Evolutionary conservation across 2,113 vertebrate species (phyloP), one percentile per base, ranked within the genome.

Genomic region (Nyctibius bracteatus): DNA sequence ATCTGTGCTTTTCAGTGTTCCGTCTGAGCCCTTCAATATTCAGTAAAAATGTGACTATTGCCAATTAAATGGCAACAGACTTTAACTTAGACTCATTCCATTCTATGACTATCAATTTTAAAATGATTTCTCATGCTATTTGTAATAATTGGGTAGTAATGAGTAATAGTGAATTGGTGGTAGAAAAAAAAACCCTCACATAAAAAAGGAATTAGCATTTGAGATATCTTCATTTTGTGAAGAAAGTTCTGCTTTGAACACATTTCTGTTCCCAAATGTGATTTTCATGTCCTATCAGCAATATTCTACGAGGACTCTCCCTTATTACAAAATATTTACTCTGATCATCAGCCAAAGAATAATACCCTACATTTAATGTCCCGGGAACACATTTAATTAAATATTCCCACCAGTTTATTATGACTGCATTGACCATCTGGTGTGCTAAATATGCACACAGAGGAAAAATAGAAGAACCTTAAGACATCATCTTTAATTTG

Each of bases 281-380:
- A 75, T 93, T 96, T 94, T 84, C 59, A 59, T 71, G 47, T 90
- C 28, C 24, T 70, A 95, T 35, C 39, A 92, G 65, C 72, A 88
- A 75, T 88, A 84, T 67, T 88, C 92, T 93, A 70, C 67, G 67
- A 88, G 63, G 79, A 83, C 46, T 89, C 55, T 73, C 71, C 62
- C 33, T 81, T 92, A 86, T 90, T 95, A 86, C 55, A 86, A 96
- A 96, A 96, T 96, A 95, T 97, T 97, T 96, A 90, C 88, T 81
- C 85, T 92, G 75, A 94, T 90, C 67, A 90, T 81, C 88, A 93
- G 90, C 88, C 92, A 92, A 95, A 96, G 82, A 88, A 95, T 90
- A 81, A 95, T 83, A 88, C 47, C 72, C 82, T 74, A 47, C 63
- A 90, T 94, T 90, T 95, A 82, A 86, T 90, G 74, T 85, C 93